Evolutionary conservation across 2,113 vertebrate species (phyloP).

Genomic region (Alces alces): DNA sequence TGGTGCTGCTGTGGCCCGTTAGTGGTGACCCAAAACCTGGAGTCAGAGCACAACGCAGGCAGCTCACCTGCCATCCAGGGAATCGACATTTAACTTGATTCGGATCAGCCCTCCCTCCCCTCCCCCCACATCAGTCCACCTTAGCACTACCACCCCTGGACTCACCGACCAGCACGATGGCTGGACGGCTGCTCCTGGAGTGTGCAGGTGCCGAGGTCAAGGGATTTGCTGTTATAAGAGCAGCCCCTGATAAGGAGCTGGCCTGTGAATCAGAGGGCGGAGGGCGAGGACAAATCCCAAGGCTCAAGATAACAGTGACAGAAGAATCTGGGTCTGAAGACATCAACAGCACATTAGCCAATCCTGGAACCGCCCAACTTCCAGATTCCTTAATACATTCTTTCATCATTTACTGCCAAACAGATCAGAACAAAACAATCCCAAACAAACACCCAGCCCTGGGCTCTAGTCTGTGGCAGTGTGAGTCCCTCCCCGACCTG

Average conservation of each 20-base stretch:
- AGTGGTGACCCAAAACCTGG: neutral
- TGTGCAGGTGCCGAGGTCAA: neutral
- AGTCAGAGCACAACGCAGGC: neutral
- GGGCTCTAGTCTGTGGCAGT: fast-evolving
- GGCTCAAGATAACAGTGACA: neutral
- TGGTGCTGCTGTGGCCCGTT: neutral
- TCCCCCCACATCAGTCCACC: fast-evolving
- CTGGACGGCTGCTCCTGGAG: neutral
- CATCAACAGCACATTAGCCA: fast-evolving
- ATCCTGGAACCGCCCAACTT: neutral
- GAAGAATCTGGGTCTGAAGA: neutral
- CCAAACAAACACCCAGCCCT: too few species aligned
- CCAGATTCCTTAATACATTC: neutral
- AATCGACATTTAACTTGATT: fast-evolving
- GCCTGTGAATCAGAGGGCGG: neutral
- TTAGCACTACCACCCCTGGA: neutral
- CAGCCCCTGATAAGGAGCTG: neutral
- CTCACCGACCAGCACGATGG: fast-evolving
- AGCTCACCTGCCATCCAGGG: neutral
- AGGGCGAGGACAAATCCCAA: neutral
- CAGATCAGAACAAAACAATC: too few species aligned
- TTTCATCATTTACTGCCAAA: neutral
- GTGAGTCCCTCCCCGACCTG: fast-evolving
- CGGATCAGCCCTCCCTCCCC: too few species aligned
- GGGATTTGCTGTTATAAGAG: fast-evolving